A percentile compares a stretch with the other conserved stretches of the same genome.
Evolutionary conservation across 2,113 vertebrate species (phyloP).

Genomic region (Nothobranchius furzeri): DNA sequence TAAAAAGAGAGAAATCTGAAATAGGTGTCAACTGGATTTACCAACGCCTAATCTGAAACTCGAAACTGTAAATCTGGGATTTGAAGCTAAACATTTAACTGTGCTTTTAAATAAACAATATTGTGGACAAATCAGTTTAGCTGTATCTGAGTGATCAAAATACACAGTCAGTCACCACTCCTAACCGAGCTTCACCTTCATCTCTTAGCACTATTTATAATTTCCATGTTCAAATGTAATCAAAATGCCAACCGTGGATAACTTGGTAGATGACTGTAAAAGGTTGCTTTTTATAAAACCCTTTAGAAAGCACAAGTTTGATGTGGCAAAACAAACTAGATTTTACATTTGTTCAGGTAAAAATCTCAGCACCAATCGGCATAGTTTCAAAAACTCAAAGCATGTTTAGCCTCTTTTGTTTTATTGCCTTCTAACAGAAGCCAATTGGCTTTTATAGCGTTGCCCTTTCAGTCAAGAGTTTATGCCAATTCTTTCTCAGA

Average conservation of each 20-base stretch:
- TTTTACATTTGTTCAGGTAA: neutral
- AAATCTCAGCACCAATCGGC: neutral
- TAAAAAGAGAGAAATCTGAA: neutral
- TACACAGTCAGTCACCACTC: neutral
- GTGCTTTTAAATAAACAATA: neutral
- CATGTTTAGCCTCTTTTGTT: constrained; percentile 50
- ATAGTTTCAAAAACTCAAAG: constrained; percentile 54
- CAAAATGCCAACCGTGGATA: neutral
- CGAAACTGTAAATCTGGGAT: neutral
- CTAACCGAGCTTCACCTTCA: neutral
- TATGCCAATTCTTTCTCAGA: constrained; percentile 56
- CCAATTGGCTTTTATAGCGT: constrained; percentile 56
- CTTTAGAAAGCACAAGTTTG: neutral
- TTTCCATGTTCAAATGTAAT: neutral
- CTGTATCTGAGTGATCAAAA: neutral
- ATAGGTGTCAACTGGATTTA: neutral
- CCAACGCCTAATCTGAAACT: neutral
- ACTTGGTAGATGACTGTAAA: neutral
- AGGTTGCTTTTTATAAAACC: neutral
- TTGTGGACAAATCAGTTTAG: neutral
- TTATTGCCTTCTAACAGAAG: constrained; percentile 25
- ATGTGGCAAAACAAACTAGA: too few species aligned
- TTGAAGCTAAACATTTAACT: neutral
- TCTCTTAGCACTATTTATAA: neutral
- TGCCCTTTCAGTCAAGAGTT: constrained; percentile 62